phyloP scores from a whole-genome alignment of 2,113 vertebrate genomes.

The Microcebus ravelobensis region DNA sequence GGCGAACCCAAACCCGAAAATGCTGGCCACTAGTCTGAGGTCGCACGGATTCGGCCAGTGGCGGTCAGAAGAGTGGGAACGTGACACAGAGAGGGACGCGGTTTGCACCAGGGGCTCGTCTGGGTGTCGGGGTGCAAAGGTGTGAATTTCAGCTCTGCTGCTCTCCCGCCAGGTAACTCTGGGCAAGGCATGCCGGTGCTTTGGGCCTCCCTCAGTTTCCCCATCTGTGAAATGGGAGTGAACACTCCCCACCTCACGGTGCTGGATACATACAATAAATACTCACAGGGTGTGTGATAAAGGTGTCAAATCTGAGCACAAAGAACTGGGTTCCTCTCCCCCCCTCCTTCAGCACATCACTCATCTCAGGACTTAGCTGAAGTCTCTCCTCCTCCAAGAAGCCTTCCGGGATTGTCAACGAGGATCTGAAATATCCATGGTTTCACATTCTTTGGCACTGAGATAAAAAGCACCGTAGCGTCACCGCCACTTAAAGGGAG shows the following conservation, averaged over 20 bases:
- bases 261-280: background rate
- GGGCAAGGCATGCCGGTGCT: background rate
- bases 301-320: background rate
- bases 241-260: background rate
- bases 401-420: background rate
- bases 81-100: rapidly evolving
- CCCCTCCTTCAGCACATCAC: background rate
- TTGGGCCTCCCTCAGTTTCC: background rate
- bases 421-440: background rate
- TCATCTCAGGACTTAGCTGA: too few relatives aligned
- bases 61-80: background rate
- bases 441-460: background rate
- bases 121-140: background rate
- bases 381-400: background rate
- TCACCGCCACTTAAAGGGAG: rapidly evolving
- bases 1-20: background rate
- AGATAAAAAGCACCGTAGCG: too few relatives aligned
- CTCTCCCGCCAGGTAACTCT: background rate
- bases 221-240: background rate
- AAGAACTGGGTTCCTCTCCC: background rate
- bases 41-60: background rate
- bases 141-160: background rate
- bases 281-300: background rate
- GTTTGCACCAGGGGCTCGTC: background rate
- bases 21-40: background rate